These are phyloP conservation scores for Cyphotilapia sp. DNA, from an alignment of 2,113 vertebrate species.

Conservation along the genomic window DNA sequence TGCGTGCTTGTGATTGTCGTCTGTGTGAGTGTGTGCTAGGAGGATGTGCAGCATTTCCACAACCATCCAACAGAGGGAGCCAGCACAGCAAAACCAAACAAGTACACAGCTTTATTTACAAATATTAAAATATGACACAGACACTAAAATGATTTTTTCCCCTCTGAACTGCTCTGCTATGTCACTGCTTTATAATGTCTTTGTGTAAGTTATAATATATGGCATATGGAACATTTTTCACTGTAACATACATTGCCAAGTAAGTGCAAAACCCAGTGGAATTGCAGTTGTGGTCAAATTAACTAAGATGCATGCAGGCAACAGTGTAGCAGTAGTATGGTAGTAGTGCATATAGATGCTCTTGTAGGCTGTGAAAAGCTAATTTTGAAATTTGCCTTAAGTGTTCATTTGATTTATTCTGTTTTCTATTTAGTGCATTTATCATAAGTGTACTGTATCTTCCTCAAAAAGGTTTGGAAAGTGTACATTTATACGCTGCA, in stretches of 20 bases:
- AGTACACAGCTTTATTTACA: not conserved
- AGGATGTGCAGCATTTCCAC: not conserved
- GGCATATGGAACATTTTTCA: not conserved
- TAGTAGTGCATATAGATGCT: not conserved
- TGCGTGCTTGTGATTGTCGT: not conserved
- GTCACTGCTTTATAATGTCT: not conserved
- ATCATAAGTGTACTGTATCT: not conserved
- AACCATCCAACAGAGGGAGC: conserved; percentile 29
- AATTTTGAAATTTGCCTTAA: not conserved
- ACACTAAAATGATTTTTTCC: not conserved
- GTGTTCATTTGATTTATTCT: not conserved
- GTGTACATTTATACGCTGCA: not conserved
- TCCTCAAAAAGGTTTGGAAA: not conserved
- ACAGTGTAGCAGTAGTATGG: not conserved
- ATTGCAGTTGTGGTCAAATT: not conserved
- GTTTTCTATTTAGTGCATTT: not conserved
- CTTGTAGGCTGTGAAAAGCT: not conserved
- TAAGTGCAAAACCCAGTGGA: not conserved
- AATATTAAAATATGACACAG: not conserved
- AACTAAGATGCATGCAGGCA: not conserved
- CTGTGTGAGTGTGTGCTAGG: not conserved
- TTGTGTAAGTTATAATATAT: not conserved
- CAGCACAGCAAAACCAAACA: not conserved
- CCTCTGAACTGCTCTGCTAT: not conserved
- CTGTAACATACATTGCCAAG: not conserved